Base-by-base conservation (phyloP, 2,113 vertebrate species). In the Oreotragus oreotragus region DNA sequence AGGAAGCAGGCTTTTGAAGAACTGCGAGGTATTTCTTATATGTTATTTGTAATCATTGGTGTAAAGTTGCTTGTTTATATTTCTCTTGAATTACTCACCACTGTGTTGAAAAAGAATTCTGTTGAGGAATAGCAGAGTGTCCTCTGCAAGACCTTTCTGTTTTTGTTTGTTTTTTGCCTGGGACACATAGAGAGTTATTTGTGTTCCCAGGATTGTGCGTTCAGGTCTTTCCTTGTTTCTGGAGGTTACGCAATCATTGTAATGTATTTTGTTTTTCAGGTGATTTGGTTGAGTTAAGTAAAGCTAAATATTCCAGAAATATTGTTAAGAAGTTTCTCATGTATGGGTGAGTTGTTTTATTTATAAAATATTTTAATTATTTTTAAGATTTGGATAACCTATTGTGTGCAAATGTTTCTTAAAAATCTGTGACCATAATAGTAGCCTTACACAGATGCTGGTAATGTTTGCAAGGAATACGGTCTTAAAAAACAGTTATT, bases 251-350 rank as follows among this genome's bases (percentile, higher is more conserved):
- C 66, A 96, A 33, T 92, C 27, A 81, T 88, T 95, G 8, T 96
- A 55, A 66, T 93, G 1, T 62, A n/a, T 95, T 98, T 93, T 97
- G 12, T 64, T 28, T 97, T 98, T 91, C 98, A 99, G 99, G 98
- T 47, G 99, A 99, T 97, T 93, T 99, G 64, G 92, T 99, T 85
- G 98, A 98, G 91, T 94, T 99, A 98, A 99, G 99, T 97, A 99
- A 99, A 98, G 99, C 99, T 10, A 99, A 99, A 97, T 99, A 99
- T 60, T 99, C 99, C 97, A 99, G 98, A 98, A 99, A 99, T 96
- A 99, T 99, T 96, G 99, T 99, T 93, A 99, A 99, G 97, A 99
- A 99, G 84, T 99, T 99, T 98, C 99, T 99, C 70, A 99, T 99
- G 99, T 99, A 99, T 95, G 99, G 99, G 99, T 99, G 97, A 98